phyloP scores from a whole-genome alignment of 2,888 invertebrate species.

The Odontothrips loti region DNA sequence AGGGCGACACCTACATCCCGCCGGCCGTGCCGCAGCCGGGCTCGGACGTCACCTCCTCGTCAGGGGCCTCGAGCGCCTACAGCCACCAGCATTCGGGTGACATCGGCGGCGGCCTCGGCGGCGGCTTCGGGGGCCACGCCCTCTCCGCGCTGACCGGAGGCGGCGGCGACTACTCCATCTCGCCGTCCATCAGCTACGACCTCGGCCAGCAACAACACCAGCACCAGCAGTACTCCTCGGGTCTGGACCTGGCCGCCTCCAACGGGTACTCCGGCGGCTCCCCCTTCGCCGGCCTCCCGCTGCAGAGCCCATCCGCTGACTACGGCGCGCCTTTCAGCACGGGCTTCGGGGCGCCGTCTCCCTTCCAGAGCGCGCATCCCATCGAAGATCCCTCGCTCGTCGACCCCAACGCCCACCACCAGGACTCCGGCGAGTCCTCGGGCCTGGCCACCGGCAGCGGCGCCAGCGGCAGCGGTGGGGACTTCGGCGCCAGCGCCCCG shows the following conservation, averaged over 20 bases:
- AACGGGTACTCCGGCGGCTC: conserved; percentile 33
- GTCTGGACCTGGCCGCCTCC: conserved; percentile 31
- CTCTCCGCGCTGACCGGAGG: conserved; percentile 27
- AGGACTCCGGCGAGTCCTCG: conserved; percentile 42
- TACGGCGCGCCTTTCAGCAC: conserved; percentile 45
- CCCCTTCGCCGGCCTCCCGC: conserved; percentile 38
- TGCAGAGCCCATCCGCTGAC: conserved; percentile 45
- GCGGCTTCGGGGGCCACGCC: conserved; percentile 27
- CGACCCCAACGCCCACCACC: not conserved
- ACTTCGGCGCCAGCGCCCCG: conserved; percentile 27
- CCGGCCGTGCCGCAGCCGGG: conserved; percentile 41
- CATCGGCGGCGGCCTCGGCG: conserved; percentile 31
- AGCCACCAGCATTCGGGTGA: conserved; percentile 31
- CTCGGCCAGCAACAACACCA: conserved; percentile 34
- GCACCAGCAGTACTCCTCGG: conserved; percentile 1
- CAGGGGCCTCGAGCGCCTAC: conserved; percentile 34
- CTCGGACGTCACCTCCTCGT: not conserved
- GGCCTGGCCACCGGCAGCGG: conserved; percentile 37
- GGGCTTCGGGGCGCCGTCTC: conserved; percentile 42
- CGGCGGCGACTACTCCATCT: conserved; percentile 16
- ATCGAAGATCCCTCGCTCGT: conserved; percentile 3
- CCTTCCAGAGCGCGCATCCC: conserved; percentile 45
- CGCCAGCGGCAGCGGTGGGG: conserved; percentile 40
- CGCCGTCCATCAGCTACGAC: conserved; percentile 30
- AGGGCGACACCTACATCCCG: conserved; percentile 42